Conservation (phyloP, 2,113 vertebrate genomes). For the Callaeas wilsoni region DNA sequence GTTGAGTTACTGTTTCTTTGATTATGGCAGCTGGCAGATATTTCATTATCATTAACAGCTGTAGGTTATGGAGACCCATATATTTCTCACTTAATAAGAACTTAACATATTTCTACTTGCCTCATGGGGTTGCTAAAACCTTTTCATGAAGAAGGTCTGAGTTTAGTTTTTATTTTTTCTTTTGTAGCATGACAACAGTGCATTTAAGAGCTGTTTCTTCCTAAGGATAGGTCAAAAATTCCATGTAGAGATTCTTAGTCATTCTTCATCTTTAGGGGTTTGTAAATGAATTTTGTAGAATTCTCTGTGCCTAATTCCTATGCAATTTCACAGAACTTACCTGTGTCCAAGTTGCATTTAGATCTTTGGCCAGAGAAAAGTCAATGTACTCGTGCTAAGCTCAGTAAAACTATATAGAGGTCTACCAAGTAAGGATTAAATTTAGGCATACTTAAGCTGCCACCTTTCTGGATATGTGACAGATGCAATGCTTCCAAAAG, state of each 20-base stretch:
- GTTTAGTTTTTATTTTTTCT: background rate
- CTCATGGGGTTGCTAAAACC: background rate
- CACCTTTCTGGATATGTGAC: background rate
- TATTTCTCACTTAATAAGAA: background rate
- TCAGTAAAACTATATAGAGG: background rate
- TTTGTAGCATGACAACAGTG: background rate
- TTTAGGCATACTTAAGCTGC: background rate
- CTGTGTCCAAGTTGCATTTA: background rate
- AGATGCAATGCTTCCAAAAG: background rate
- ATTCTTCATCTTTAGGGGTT: background rate
- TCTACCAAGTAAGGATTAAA: background rate
- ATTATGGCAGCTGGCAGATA: background rate
- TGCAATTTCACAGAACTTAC: background rate
- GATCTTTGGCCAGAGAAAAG: background rate
- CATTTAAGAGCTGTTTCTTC: background rate
- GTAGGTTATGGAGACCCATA: background rate
- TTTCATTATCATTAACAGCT: background rate
- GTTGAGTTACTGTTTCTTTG: background rate
- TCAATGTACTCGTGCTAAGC: background rate
- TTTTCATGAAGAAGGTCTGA: background rate
- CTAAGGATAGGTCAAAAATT: background rate
- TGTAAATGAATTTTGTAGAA: background rate
- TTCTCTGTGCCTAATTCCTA: background rate
- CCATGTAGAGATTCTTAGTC: background rate
- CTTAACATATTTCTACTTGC: background rate